Conservation (phyloP, 2,113 vertebrate species). For the Oncorhynchus clarkii region DNA sequence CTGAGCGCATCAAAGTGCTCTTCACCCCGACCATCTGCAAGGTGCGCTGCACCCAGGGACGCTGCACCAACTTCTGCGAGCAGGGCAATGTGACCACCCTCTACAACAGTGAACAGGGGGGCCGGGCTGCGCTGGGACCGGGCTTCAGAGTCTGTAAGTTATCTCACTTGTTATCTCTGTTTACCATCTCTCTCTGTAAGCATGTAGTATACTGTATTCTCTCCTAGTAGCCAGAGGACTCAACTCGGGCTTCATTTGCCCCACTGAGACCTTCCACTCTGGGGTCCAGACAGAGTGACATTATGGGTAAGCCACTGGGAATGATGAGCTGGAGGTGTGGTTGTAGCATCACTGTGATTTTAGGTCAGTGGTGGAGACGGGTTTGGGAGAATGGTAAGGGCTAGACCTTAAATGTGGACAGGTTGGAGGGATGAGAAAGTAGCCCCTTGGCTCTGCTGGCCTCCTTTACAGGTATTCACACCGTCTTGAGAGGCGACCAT, state of each 20-base stretch:
- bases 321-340: not conserved
- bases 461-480: not conserved
- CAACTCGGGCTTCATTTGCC: not conserved
- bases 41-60: conserved; percentile 81
- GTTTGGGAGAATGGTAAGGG: not conserved
- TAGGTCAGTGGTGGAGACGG: not conserved
- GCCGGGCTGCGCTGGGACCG: conserved; percentile 60
- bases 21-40: conserved; percentile 96
- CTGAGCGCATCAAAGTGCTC: conserved; percentile 83
- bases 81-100: conserved; percentile 89
- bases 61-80: conserved; percentile 89
- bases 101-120: conserved; percentile 77
- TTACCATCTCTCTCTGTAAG: not conserved
- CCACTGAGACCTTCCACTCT: too few relatives aligned
- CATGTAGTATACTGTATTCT: not conserved
- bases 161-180: not conserved
- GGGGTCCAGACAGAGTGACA: too few relatives aligned
- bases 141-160: conserved; percentile 95
- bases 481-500: not conserved
- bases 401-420: not conserved
- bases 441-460: not conserved
- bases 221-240: not conserved
- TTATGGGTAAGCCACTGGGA: not conserved
- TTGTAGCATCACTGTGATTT: not conserved
- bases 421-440: not conserved